Evolutionary conservation across 2,888 invertebrate species (phyloP), one percentile per base, ranked within the genome.

Genomic region (Clistopyga incitator): DNA sequence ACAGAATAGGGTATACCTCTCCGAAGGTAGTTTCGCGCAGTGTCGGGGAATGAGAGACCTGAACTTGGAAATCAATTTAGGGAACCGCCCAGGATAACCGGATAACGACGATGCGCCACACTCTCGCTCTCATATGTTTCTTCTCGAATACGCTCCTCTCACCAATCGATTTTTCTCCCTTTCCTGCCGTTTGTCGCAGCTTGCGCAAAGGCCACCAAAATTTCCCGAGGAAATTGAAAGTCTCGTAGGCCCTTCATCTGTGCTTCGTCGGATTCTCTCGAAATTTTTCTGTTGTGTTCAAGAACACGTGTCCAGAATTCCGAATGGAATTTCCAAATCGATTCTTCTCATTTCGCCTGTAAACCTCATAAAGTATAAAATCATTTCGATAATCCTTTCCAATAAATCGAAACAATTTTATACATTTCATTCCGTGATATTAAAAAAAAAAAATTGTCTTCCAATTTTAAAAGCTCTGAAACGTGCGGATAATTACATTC

Each of bases 21-120:
- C 59, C 79, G 67, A 79, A 78, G 72, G 82, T 83, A 82, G 71
- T 78, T 81, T 64, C 64, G 77, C 68, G 71, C 45, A 45, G 68
- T 64, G 78, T 82, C 72, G 83, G 84, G 77, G 77, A 76, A 84
- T 38, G 86, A 85, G 86, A 85, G 87, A 86, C 81, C 88, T 11
- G 88, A 87, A 88, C 86, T 89, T 89, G 84, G 89, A 88, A 92
- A 92, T 92, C 92, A 92, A 92, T 92, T 92, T 92, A 87, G 90
- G 89, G 89, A 90, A 90, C 89, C 88, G 87, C 83, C 86, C 86
- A 72, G 90, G 90, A 91, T 90, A 89, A 88, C 88, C 84, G 89
- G 88, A 90, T 89, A 88, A 87, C 88, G 87, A 89, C 88, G 61
- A 85, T 67, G 75, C 71, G 76, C 81, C 83, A 65, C 81, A 78